Evolutionary conservation across 1,140 invertebrate genomes (phyloP).

Genomic region (Apis mellifera): Amel_HAv3.1 CM009931.2:3459001-3459500

Average conservation of each 20-base stretch:
- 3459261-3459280: conserved; percentile 55
- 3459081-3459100: too few species aligned
- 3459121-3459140: not conserved
- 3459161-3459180: not conserved
- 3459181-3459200: conserved; percentile 10
- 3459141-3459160: not conserved
- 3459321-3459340: not conserved
- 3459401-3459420: not conserved
- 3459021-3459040: too few species aligned
- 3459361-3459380: not conserved
- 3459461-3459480: too few species aligned
- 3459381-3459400: not conserved
- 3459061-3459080: too few species aligned
- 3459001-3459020: too few species aligned
- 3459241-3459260: conserved; percentile 44
- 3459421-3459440: too few species aligned
- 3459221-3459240: conserved; percentile 37
- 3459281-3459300: conserved; percentile 1
- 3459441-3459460: too few species aligned
- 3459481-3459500: too few species aligned
- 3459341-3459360: not conserved
- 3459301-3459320: not conserved
- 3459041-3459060: too few species aligned
- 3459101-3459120: too few species aligned
- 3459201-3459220: conserved; percentile 34